These are phyloP conservation scores for Myodes glareolus DNA, from an alignment of 2,113 vertebrate species.

Conservation along the genomic window DNA sequence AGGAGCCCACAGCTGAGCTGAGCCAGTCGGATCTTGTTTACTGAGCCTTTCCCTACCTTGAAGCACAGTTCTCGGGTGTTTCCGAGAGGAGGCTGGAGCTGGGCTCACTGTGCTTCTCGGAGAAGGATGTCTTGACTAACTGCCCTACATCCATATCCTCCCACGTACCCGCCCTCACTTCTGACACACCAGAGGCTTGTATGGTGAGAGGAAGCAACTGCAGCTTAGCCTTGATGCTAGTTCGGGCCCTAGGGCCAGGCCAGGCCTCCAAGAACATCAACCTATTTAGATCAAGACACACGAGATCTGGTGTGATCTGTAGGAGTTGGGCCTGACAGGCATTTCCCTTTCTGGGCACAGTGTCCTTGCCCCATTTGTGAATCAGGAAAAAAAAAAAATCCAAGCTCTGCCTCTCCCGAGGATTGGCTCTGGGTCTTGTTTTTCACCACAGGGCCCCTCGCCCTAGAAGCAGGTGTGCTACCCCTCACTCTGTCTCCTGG, in stretches of 20 bases:
- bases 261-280: neutral
- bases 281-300: neutral
- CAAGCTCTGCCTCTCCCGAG: neutral
- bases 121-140: neutral
- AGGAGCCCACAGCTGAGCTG: accelerated
- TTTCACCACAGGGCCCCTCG: neutral
- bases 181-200: neutral
- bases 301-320: accelerated
- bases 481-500: neutral
- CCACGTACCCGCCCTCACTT: neutral
- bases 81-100: neutral
- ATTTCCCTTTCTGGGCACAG: neutral
- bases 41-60: neutral
- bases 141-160: neutral
- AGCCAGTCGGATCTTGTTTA: neutral
- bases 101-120: neutral
- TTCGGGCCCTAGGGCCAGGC: neutral
- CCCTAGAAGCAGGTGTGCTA: neutral
- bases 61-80: neutral
- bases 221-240: neutral
- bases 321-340: neutral
- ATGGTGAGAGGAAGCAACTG: neutral
- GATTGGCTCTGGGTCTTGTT: neutral
- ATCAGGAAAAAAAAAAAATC: neutral
- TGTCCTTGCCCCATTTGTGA: neutral